Percentiles rank a stretch among this genome's conserved stretches.
Conservation (phyloP, 2,113 vertebrate species). For the Cryptoleucopteryx plumbea region DNA sequence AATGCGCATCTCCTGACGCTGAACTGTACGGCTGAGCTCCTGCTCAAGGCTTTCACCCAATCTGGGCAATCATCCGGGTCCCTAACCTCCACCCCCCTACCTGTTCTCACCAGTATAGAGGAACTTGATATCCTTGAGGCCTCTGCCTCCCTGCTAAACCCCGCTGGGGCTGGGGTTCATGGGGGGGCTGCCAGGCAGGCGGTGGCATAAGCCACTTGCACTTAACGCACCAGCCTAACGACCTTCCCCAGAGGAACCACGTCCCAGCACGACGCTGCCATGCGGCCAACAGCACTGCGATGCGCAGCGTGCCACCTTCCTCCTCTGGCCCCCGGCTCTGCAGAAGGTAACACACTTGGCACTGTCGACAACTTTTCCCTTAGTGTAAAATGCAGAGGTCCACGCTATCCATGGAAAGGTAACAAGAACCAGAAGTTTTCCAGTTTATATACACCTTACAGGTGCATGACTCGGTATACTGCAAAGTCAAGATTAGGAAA, state of each 20-base stretch:
- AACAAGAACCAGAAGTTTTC: not conserved
- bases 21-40: not conserved
- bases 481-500: not conserved
- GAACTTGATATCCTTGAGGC: not conserved
- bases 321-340: not conserved
- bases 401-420: not conserved
- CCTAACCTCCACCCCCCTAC: not conserved
- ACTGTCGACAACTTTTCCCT: not conserved
- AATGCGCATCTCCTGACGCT: not conserved
- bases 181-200: not conserved
- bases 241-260: not conserved
- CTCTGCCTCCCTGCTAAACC: not conserved
- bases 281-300: not conserved
- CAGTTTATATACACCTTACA: not conserved
- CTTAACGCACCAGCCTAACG: accelerated
- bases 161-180: not conserved
- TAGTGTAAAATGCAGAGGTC: not conserved
- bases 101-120: not conserved
- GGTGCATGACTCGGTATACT: not conserved
- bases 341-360: not conserved
- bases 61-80: accelerated
- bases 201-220: not conserved
- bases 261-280: not conserved
- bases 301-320: accelerated
- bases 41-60: not conserved